phyloP scores from a whole-genome alignment of 2,888 invertebrate species.

The Agrotis ipsilon region DNA sequence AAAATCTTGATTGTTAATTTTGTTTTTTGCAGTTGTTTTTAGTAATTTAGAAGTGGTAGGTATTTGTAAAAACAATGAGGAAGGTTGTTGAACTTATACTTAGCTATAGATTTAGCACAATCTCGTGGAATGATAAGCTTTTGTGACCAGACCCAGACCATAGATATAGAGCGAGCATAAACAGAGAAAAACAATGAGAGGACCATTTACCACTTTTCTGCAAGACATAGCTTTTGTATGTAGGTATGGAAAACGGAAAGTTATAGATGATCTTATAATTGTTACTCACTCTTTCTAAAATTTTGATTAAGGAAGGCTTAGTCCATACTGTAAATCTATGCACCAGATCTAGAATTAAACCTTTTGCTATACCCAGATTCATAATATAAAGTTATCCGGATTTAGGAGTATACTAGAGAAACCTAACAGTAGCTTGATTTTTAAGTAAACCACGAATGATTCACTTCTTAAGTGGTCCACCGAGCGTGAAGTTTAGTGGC shows the following conservation, averaged over 20 bases:
- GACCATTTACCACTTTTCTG: too few relatives aligned
- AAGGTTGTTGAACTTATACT: constrained; percentile 22
- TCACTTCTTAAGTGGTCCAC: neutral
- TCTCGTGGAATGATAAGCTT: neutral
- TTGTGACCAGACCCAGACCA: neutral
- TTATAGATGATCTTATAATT: too few relatives aligned
- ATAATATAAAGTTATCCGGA: too few relatives aligned
- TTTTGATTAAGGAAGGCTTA: too few relatives aligned
- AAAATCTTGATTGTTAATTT: constrained; percentile 34
- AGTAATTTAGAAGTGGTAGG: neutral
- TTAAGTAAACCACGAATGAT: neutral
- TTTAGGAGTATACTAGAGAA: neutral
- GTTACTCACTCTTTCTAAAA: too few relatives aligned
- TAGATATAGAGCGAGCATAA: too few relatives aligned
- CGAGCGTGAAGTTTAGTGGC: constrained; percentile 4
- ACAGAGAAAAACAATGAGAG: too few relatives aligned
- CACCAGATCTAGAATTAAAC: too few relatives aligned
- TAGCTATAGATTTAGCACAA: neutral
- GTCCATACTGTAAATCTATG: too few relatives aligned
- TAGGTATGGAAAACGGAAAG: too few relatives aligned
- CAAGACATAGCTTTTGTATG: too few relatives aligned
- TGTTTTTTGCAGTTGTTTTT: constrained; percentile 5
- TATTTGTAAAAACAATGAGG: neutral
- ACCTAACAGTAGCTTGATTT: neutral
- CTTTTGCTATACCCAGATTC: too few relatives aligned